A percentile compares a stretch with the other conserved stretches of the same genome.
phyloP scores from a whole-genome alignment of 2,888 invertebrate species.

The Harpalus rubripes region DNA sequence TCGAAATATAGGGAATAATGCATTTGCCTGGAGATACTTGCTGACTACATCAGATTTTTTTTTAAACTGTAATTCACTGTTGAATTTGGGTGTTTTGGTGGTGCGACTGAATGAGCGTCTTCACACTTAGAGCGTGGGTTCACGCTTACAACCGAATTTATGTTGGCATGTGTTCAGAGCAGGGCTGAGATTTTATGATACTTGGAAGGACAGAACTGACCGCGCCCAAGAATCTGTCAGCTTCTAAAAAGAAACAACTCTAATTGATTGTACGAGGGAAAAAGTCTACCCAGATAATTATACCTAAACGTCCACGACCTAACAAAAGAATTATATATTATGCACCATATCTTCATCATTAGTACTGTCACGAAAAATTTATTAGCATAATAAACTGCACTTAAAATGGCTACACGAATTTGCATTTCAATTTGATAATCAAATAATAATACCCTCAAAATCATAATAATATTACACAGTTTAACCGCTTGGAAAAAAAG shows the following conservation, averaged over 20 bases:
- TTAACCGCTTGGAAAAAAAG: too few relatives aligned
- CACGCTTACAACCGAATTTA: slow-evolving; percentile 41
- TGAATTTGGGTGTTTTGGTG: not conserved
- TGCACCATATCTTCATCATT: slow-evolving; percentile 2
- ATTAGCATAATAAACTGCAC: slow-evolving; percentile 6
- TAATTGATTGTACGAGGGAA: slow-evolving; percentile 41
- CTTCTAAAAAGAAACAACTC: slow-evolving; percentile 26
- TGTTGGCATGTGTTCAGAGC: slow-evolving; percentile 35
- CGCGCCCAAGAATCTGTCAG: slow-evolving; percentile 44
- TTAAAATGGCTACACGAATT: not conserved
- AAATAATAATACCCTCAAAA: not conserved
- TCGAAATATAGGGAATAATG: too few relatives aligned
- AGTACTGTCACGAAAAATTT: slow-evolving; percentile 6
- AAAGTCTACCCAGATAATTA: slow-evolving; percentile 32
- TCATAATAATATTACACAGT: not conserved
- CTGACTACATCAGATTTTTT: too few relatives aligned
- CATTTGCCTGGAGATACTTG: too few relatives aligned
- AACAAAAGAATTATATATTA: slow-evolving; percentile 2
- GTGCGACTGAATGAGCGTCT: not conserved
- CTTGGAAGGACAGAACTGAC: slow-evolving; percentile 49
- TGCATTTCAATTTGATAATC: slow-evolving; percentile 3
- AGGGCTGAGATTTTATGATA: slow-evolving; percentile 52
- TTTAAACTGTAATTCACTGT: not conserved
- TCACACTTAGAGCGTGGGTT: slow-evolving; percentile 38
- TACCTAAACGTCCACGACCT: slow-evolving; percentile 25